Conservation (phyloP, 2,888 invertebrate species). For the Dugesia japonica region DNA sequence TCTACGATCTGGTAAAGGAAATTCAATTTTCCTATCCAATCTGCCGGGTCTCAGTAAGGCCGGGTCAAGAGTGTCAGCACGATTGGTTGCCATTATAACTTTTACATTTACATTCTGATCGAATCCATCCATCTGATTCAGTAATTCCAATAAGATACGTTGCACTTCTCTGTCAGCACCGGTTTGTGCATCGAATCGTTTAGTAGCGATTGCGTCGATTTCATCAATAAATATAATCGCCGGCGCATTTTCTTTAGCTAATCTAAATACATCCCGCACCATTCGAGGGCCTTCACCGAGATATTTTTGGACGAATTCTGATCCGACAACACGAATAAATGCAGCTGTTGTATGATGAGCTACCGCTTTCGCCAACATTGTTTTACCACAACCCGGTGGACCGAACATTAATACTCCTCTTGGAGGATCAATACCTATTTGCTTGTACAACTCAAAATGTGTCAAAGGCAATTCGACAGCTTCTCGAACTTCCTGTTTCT, state of each 20-base stretch:
- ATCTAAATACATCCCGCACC: conserved; percentile 87
- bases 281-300: conserved; percentile 88
- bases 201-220: conserved; percentile 97
- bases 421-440: conserved; percentile 91
- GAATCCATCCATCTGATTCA: conserved; percentile 99
- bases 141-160: conserved; percentile 77
- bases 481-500: background rate
- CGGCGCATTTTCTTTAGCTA: conserved; percentile 95
- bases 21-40: conserved; percentile 92
- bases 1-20: conserved; percentile 77
- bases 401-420: conserved; percentile 95
- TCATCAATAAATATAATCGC: conserved; percentile 99
- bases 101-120: conserved; percentile 99
- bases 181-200: conserved; percentile 56
- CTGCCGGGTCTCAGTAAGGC: conserved; percentile 81
- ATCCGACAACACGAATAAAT: conserved; percentile 93
- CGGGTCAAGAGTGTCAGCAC: conserved; percentile 95
- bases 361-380: conserved; percentile 95
- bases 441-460: conserved; percentile 91
- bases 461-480: conserved; percentile 61
- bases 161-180: background rate
- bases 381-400: conserved; percentile 96
- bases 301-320: conserved; percentile 99
- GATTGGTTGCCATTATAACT: conserved; percentile 86
- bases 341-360: conserved; percentile 96